These are phyloP conservation scores for Corydoras maculifer DNA, from an alignment of 2,113 vertebrate species.

Conservation along the genomic window DNA sequence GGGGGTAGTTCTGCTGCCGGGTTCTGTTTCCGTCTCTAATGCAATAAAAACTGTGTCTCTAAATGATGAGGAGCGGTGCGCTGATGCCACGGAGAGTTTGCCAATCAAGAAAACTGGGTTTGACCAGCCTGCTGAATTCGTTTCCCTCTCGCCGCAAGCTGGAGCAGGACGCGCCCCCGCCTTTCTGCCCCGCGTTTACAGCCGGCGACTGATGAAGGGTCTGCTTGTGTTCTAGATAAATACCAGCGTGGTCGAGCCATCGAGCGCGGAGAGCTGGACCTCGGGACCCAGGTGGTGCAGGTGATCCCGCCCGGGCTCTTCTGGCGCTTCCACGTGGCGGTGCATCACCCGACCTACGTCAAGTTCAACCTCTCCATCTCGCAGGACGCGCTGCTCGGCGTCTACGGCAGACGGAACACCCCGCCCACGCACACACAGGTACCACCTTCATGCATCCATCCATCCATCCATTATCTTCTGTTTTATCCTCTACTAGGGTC, in stretches of 20 bases:
- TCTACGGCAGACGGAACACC: slow-evolving; percentile 93
- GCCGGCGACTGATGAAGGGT: background rate
- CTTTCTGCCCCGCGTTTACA: no score
- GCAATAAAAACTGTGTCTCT: no score
- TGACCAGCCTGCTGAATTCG: no score
- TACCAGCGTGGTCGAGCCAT: slow-evolving; percentile 77
- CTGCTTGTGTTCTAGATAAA: slow-evolving; percentile 14
- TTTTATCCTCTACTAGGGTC: no score
- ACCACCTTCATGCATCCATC: slow-evolving; percentile 24
- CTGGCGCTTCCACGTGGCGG: slow-evolving; percentile 91
- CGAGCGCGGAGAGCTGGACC: slow-evolving; percentile 87
- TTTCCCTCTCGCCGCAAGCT: no score
- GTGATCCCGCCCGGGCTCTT: slow-evolving; percentile 90
- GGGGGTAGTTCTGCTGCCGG: no score
- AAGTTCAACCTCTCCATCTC: slow-evolving; percentile 95
- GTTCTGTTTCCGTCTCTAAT: no score
- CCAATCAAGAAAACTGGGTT: no score
- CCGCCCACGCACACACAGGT: slow-evolving; percentile 97
- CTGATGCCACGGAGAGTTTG: no score
- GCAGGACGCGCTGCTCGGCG: slow-evolving; percentile 86
- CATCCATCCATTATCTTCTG: no score
- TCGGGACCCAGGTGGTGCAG: slow-evolving; percentile 87
- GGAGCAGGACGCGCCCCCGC: no score
- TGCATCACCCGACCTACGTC: slow-evolving; percentile 89
- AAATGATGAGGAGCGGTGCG: no score